These are phyloP conservation scores for Hemicordylus capensis DNA, from an alignment of 2,113 vertebrate species.

Conservation along the genomic window DNA sequence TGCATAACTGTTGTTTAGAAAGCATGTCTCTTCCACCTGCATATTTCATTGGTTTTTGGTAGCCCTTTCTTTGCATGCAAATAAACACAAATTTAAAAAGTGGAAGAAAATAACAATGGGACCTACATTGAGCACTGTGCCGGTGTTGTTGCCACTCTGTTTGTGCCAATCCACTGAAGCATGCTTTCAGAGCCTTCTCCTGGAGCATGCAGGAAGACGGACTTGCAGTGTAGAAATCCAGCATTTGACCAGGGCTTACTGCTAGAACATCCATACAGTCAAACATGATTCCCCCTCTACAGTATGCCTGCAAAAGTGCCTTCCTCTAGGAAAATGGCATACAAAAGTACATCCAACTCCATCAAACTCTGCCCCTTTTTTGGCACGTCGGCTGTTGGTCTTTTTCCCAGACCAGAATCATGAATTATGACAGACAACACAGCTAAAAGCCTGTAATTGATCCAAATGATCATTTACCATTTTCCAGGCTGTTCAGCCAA, in stretches of 20 bases:
- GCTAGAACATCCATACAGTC: conserved; percentile 94
- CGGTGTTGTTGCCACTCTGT: conserved; percentile 90
- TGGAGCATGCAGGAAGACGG: conserved; percentile 93
- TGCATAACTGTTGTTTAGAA: conserved; percentile 43
- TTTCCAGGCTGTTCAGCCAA: conserved; percentile 80
- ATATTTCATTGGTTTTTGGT: conserved; percentile 6
- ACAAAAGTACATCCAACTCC: conserved; percentile 91
- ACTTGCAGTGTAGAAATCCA: conserved; percentile 90
- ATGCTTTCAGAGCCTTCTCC: conserved; percentile 92
- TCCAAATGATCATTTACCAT: conserved; percentile 88
- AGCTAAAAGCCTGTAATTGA: conserved; percentile 86
- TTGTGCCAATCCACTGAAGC: conserved; percentile 91
- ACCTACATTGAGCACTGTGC: conserved; percentile 95
- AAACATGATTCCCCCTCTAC: conserved; percentile 88
- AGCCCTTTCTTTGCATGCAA: conserved; percentile 68
- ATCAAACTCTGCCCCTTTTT: conserved; percentile 94
- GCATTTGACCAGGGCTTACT: conserved; percentile 88
- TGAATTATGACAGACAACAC: conserved; percentile 90
- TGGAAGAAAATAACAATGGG: conserved; percentile 72
- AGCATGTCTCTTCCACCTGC: conserved; percentile 62
- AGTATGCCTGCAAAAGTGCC: conserved; percentile 80
- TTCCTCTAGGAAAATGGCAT: conserved; percentile 85
- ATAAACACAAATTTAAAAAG: conserved; percentile 45
- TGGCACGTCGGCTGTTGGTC: conserved; percentile 86
- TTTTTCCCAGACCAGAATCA: conserved; percentile 91